Conservation (phyloP, 2,113 vertebrate genomes). For the Phocoena phocoena region DNA sequence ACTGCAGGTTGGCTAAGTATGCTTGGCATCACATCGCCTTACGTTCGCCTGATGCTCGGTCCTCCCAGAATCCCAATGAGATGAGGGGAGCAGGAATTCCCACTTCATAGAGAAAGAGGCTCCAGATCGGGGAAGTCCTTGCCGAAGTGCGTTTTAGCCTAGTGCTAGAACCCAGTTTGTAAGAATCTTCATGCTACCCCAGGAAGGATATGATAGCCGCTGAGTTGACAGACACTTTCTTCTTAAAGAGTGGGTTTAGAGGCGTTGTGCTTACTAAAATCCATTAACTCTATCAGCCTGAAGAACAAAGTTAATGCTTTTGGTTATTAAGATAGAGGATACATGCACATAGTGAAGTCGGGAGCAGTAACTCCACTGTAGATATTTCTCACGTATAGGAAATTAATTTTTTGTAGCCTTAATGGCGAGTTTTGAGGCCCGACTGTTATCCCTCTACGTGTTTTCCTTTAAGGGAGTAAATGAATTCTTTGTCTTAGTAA, state of each 20-base stretch:
- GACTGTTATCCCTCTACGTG: constrained; percentile 20
- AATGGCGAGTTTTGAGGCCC: constrained; percentile 34
- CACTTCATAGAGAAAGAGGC: neutral
- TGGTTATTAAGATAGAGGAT: constrained; percentile 59
- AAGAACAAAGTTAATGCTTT: neutral
- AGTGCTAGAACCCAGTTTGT: neutral
- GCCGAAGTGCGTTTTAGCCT: neutral
- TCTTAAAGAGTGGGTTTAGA: neutral
- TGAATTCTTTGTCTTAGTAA: constrained; percentile 64
- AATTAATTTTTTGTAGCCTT: constrained; percentile 46
- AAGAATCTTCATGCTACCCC: neutral
- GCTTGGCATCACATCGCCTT: neutral
- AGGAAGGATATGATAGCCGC: neutral
- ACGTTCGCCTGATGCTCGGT: neutral
- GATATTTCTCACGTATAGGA: constrained; percentile 61
- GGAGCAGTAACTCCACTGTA: constrained; percentile 46
- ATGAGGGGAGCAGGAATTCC: neutral
- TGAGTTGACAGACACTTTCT: neutral
- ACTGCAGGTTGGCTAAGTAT: neutral
- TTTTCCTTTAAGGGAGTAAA: constrained; percentile 31
- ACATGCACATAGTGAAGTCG: constrained; percentile 50
- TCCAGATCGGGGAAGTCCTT: rapidly evolving
- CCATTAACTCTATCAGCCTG: constrained; percentile 13
- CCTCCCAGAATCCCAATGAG: neutral
- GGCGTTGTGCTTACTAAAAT: neutral